Percentiles rank a stretch among this genome's conserved stretches.
Evolutionary conservation across 2,888 invertebrate species (phyloP).

Genomic region (Neoascia interrupta): DNA sequence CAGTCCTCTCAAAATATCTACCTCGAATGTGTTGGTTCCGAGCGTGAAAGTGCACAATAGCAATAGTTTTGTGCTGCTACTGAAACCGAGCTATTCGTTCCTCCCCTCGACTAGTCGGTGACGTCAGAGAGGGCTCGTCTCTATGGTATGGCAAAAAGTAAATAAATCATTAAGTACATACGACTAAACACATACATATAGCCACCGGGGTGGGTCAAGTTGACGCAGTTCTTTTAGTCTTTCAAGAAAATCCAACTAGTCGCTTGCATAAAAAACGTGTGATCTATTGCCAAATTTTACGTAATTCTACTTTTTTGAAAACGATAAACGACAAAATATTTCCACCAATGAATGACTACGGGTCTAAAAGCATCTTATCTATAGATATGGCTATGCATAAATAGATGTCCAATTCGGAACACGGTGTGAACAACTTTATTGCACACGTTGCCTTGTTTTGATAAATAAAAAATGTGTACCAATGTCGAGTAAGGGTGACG

Average conservation of each 20-base stretch:
- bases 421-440: too few relatives aligned
- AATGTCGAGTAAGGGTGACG: too few relatives aligned
- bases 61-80: too few relatives aligned
- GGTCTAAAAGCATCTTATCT: not conserved
- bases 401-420: not conserved
- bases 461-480: too few relatives aligned
- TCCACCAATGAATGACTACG: not conserved
- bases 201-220: constrained; percentile 7
- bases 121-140: constrained; percentile 65
- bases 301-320: not conserved
- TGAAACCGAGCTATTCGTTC: too few relatives aligned
- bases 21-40: too few relatives aligned
- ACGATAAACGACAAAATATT: not conserved
- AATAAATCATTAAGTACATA: constrained; percentile 31
- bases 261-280: too few relatives aligned
- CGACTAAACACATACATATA: too few relatives aligned
- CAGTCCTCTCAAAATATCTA: too few relatives aligned
- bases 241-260: not conserved
- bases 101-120: too few relatives aligned
- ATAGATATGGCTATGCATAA: not conserved
- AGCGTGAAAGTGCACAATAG: too few relatives aligned
- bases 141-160: constrained; percentile 25
- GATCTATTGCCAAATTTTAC: constrained; percentile 9
- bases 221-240: constrained; percentile 15
- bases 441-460: too few relatives aligned